Percentiles rank a stretch among this genome's conserved stretches.
Conservation (phyloP, 1,140 invertebrate species). For the Gonatopus flavifemur region DNA sequence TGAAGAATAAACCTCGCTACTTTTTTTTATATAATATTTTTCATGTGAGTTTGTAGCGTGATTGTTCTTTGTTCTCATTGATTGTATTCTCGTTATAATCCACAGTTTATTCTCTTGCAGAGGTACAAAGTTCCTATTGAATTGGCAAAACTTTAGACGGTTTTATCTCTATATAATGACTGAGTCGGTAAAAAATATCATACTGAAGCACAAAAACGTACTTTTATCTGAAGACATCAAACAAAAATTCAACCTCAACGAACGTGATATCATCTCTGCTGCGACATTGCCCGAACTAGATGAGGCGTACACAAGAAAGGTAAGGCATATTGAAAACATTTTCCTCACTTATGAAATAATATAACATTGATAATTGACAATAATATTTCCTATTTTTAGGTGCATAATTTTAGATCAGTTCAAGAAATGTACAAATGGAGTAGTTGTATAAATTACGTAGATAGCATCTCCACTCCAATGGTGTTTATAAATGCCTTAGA, state of each 20-base stretch:
- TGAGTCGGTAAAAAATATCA: slow-evolving; percentile 83
- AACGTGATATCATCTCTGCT: slow-evolving; percentile 79
- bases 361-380: slow-evolving; percentile 2
- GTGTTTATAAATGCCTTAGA: slow-evolving; percentile 86
- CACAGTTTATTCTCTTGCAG: slow-evolving; percentile 59
- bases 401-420: slow-evolving; percentile 74
- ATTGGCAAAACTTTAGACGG: slow-evolving; percentile 85
- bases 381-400: slow-evolving; percentile 22
- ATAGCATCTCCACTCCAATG: slow-evolving; percentile 79
- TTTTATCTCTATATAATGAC: slow-evolving; percentile 93
- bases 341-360: slow-evolving; percentile 2
- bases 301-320: slow-evolving; percentile 80
- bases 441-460: slow-evolving; percentile 75
- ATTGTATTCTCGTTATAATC: slow-evolving; percentile 5
- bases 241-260: slow-evolving; percentile 68
- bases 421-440: slow-evolving; percentile 81
- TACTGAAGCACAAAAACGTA: slow-evolving; percentile 75
- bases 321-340: slow-evolving; percentile 18
- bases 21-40: background rate
- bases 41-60: background rate
- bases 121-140: slow-evolving; percentile 74
- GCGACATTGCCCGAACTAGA: slow-evolving; percentile 85
- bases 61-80: background rate
- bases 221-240: slow-evolving; percentile 77
- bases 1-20: background rate